Percentiles rank a stretch among this genome's conserved stretches.
Evolutionary conservation across 2,113 vertebrate species (phyloP).

Genomic region (Cyanocitta stelleri): DNA sequence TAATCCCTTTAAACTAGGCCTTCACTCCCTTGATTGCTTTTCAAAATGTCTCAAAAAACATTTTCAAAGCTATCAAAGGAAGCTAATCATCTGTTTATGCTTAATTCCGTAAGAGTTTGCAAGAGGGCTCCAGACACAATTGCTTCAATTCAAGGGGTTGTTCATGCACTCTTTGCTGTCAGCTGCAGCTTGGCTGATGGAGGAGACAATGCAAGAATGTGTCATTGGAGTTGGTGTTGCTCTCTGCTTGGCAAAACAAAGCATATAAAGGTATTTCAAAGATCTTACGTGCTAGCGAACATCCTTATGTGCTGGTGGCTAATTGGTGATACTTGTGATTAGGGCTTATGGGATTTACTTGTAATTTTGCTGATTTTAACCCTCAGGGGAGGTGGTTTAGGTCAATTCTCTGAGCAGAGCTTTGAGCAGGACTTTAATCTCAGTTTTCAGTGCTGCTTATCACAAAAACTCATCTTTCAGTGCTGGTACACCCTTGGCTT

Average conservation of each 20-base stretch:
- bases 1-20: neutral
- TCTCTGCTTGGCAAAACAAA: neutral
- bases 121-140: neutral
- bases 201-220: neutral
- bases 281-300: neutral
- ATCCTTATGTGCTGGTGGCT: neutral
- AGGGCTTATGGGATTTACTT: neutral
- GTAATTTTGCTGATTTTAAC: neutral
- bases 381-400: neutral
- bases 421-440: neutral
- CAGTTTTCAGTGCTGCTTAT: neutral
- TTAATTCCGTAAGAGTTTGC: neutral
- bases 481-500: neutral
- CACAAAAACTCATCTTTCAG: neutral
- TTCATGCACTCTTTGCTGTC: accelerated
- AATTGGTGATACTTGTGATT: neutral
- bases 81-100: neutral
- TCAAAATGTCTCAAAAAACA: neutral
- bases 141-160: neutral
- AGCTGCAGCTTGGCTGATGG: neutral
- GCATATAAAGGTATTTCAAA: neutral
- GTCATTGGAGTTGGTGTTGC: neutral
- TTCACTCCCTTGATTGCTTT: neutral
- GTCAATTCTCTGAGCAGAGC: neutral
- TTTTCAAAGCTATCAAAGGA: neutral